Percentiles rank a stretch among this genome's conserved stretches.
Evolutionary conservation across 2,888 invertebrate genomes (phyloP).

Genomic region (Heliconius hortense): DNA sequence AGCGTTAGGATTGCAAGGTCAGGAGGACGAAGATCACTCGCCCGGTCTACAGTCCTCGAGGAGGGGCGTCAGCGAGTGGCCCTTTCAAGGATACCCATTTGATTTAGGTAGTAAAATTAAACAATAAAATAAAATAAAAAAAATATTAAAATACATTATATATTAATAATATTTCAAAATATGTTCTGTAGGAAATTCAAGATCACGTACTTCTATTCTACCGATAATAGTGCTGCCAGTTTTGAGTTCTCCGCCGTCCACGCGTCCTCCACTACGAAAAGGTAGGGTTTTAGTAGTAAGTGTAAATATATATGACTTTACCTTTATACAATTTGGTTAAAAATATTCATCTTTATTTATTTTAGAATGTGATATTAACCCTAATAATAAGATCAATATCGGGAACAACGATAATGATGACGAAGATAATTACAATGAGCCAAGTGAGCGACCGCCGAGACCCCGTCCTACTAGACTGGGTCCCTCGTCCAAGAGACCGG

Average conservation of each 20-base stretch:
- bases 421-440: slow-evolving; percentile 11
- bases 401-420: slow-evolving; percentile 3
- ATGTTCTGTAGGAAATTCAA: neutral
- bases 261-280: neutral
- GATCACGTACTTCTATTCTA: slow-evolving; percentile 9
- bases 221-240: slow-evolving; percentile 23
- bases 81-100: neutral
- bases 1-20: slow-evolving; percentile 7
- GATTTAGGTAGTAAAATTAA: slow-evolving; percentile 2
- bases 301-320: neutral
- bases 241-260: neutral
- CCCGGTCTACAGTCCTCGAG: neutral
- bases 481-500: neutral
- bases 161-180: neutral
- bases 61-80: neutral
- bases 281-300: neutral
- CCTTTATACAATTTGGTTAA: neutral
- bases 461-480: slow-evolving; percentile 1
- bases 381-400: neutral
- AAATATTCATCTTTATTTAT: neutral
- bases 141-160: neutral
- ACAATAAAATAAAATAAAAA: neutral
- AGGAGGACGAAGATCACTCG: neutral
- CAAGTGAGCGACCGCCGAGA: slow-evolving; percentile 1
- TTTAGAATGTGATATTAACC: slow-evolving; percentile 2